Evolutionary conservation across 2,113 vertebrate species (phyloP), one percentile per base, ranked within the genome.

Genomic region (Ifrita kowaldi): DNA sequence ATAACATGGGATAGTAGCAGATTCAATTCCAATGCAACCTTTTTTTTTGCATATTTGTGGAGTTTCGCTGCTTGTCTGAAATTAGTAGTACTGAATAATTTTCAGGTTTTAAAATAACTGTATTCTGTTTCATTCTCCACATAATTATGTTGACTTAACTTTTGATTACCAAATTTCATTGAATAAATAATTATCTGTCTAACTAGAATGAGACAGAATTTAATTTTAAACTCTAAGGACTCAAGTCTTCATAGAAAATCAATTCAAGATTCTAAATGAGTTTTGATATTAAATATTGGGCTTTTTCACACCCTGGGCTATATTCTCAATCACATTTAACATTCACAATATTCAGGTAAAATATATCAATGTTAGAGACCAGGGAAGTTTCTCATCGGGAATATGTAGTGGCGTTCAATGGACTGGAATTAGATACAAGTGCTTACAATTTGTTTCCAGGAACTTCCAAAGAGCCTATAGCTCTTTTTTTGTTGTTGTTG

Each of bases 21-120:
- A 93, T 89, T 95, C 56, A 93, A 52, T 59, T 83, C 28, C 47
- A 95, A 59, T 15, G 4, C 6, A 35, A 68, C 17, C 60, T 89
- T 89, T 94, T 92, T 94, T 94, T 73, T 92, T 90, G 20, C n/a
- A 32, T 56, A 76, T 89, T 84, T 93, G 8, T 57, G 73, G 49
- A 2, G 2, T 39, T 95, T 95, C 87, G 24, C 28, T 90, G 16
- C 23, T 93, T 96, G n/a, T 83, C 71, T 91, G 30, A 90, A 49
- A 84, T 60, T 81, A 70, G 3, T 64, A 74, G 23, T 82, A 90
- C 35, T 91, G 78, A 93, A 63, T 87, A 65, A 83, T 85, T 87
- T 88, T 68, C 73, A 92, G 84, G 8, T 80, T 83, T 78, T 87
- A n/a, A 97, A 96, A 89, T 77, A 63, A 74, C n/a, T 84, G 9